phyloP scores from a whole-genome alignment of 1,140 invertebrate species.

The Aplysia californica region DNA sequence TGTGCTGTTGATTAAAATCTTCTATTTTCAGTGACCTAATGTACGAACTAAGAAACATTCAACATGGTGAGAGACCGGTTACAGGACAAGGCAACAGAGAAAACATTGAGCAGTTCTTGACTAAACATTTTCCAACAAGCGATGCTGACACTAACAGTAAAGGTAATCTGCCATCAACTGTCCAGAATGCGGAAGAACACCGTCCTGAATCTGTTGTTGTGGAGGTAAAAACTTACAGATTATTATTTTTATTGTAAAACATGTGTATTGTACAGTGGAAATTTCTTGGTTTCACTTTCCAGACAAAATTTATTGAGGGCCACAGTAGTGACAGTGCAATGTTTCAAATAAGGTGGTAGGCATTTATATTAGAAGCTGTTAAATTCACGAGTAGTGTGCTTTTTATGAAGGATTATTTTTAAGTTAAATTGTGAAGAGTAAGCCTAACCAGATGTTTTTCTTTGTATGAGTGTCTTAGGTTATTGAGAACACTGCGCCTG shows the following conservation, averaged over 20 bases:
- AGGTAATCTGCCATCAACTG: too few relatives aligned
- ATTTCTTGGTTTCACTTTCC: not conserved
- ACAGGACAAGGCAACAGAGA: constrained; percentile 48
- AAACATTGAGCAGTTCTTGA: constrained; percentile 51
- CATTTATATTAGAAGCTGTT: too few relatives aligned
- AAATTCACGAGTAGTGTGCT: too few relatives aligned
- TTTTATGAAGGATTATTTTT: too few relatives aligned
- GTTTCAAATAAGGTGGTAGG: too few relatives aligned
- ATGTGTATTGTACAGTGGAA: not conserved
- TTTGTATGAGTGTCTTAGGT: too few relatives aligned
- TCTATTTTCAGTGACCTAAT: constrained; percentile 56
- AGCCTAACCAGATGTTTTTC: too few relatives aligned
- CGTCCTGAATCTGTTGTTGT: constrained; percentile 58
- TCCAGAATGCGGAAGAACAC: constrained; percentile 52
- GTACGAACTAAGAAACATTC: constrained; percentile 53
- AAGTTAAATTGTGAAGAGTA: too few relatives aligned
- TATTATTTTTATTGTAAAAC: not conserved
- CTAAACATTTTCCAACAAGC: constrained; percentile 39
- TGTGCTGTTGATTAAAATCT: too few relatives aligned
- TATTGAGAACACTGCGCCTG: too few relatives aligned
- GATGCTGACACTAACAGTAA: too few relatives aligned
- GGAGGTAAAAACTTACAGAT: constrained; percentile 31
- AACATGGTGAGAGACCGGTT: constrained; percentile 54
- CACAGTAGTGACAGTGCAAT: not conserved
- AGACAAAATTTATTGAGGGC: not conserved